Evolutionary conservation across 1,140 invertebrate genomes (phyloP).

Genomic region (Anthonomus grandis): DNA sequence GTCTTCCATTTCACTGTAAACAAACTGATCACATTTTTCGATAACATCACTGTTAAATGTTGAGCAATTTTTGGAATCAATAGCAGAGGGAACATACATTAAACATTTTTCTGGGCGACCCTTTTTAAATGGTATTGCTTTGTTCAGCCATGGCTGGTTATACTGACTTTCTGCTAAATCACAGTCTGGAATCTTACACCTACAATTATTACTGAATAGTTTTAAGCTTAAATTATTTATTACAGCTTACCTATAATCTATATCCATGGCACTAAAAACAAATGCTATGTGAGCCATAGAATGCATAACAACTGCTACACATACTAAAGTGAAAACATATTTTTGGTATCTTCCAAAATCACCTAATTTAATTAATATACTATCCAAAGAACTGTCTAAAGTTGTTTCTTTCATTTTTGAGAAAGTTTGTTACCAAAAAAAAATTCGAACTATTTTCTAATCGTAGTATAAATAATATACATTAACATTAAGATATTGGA

Average conservation of each 20-base stretch:
- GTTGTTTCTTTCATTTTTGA: too few relatives aligned
- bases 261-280: conserved; percentile 59
- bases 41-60: conserved; percentile 45
- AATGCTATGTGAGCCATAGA: conserved; percentile 60
- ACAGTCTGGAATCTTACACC: conserved; percentile 64
- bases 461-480: too few relatives aligned
- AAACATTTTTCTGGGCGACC: conserved; percentile 51
- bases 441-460: too few relatives aligned
- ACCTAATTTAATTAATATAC: conserved; percentile 47
- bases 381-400: conserved; percentile 43
- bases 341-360: conserved; percentile 56
- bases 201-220: conserved; percentile 43
- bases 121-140: conserved; percentile 52
- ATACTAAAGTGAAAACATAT: conserved; percentile 50
- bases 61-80: conserved; percentile 42
- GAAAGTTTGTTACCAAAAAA: too few relatives aligned
- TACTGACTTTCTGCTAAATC: conserved; percentile 49
- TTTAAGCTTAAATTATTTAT: too few relatives aligned
- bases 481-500: too few relatives aligned
- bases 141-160: conserved; percentile 53
- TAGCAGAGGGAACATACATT: conserved; percentile 44
- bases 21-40: conserved; percentile 49
- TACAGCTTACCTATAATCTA: conserved; percentile 54
- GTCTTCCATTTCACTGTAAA: conserved; percentile 50
- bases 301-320: conserved; percentile 56